A percentile compares a stretch with the other conserved stretches of the same genome.
phyloP scores from a whole-genome alignment of 2,113 vertebrate genomes.

The Himantopus leucocephalus region DNA sequence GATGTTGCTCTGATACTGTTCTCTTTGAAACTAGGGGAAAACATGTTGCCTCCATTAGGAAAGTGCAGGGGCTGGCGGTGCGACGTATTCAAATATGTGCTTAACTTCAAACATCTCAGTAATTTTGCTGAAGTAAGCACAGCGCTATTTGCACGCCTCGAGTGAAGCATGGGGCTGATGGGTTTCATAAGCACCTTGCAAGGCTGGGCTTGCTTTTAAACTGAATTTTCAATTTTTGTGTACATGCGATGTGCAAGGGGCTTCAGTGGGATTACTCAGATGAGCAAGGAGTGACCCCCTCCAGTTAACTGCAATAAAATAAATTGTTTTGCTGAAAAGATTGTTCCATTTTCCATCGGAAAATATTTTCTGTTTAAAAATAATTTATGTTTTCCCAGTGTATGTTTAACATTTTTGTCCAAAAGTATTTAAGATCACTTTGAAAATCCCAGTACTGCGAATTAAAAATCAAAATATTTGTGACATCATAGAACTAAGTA shows the following conservation, averaged over 20 bases:
- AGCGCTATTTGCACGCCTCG: accelerated
- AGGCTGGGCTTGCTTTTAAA: not conserved
- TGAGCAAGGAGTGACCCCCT: not conserved
- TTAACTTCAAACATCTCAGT: not conserved
- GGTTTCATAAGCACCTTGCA: not conserved
- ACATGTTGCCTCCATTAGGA: not conserved
- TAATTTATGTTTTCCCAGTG: not conserved
- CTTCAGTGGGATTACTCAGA: not conserved
- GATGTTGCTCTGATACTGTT: accelerated
- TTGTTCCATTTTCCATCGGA: not conserved
- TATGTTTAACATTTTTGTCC: not conserved
- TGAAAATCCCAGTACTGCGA: not conserved
- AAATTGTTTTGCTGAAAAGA: not conserved
- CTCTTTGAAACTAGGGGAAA: not conserved
- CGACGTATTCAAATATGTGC: not conserved
- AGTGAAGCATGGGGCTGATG: not conserved
- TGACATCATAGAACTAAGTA: not conserved
- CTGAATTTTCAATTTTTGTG: not conserved
- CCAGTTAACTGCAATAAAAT: not conserved
- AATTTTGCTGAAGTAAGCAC: not conserved
- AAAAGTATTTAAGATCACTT: not conserved
- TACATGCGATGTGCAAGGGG: not conserved
- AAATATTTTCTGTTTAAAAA: not conserved
- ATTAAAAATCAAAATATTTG: not conserved
- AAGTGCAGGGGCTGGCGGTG: not conserved